Evolutionary conservation across 2,113 vertebrate species (phyloP), one percentile per base, ranked within the genome.

Genomic region (Aythya baeri): DNA sequence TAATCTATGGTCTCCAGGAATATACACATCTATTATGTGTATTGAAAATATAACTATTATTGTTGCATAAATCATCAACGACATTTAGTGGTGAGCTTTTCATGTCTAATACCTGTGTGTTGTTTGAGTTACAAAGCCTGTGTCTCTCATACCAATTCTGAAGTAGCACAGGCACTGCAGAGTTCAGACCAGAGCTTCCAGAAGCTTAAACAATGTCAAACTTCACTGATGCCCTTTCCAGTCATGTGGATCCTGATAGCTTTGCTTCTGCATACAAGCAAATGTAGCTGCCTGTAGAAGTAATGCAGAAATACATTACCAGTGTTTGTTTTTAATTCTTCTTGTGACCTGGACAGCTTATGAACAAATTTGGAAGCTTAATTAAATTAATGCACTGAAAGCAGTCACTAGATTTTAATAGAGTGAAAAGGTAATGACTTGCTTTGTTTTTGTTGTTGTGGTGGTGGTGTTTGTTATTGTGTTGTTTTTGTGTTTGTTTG

Each of bases 241-340:
- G 72, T 78, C 88, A 74, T 54, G 71, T 89, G 82, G 34, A 70
- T 93, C 71, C 71, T 38, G 58, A 55, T 66, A 54, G 27, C 72
- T 94, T 68, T 93, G 27, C 76, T 86, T 93, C 88, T 92, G 65
- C 36, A 57, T 78, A 59, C 68, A 94, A 93, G 65, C 83, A 95
- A 63, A 93, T 34, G 91, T 5, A 89, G 26, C 50, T 55, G 44
- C 76, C 50, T 72, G 83, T 36, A 71, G 59, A 88, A 92, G 36
- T 54, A 74, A 71, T 20, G 73, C 15, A 86, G 86, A 90, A 90
- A 97, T 63, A 78, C 59, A 67, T 90, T 90, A 74, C 9, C 55
- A 52, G 36, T 92, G 57, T 96, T 95, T 93, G 91, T 1, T 83
- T 95, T 96, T 88, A 93, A 94, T 92, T 95, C 65, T 88, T 57